Evolutionary conservation across 2,888 invertebrate species (phyloP), one percentile per base, ranked within the genome.

Genomic region (Exephanes ischioxanthus): DNA sequence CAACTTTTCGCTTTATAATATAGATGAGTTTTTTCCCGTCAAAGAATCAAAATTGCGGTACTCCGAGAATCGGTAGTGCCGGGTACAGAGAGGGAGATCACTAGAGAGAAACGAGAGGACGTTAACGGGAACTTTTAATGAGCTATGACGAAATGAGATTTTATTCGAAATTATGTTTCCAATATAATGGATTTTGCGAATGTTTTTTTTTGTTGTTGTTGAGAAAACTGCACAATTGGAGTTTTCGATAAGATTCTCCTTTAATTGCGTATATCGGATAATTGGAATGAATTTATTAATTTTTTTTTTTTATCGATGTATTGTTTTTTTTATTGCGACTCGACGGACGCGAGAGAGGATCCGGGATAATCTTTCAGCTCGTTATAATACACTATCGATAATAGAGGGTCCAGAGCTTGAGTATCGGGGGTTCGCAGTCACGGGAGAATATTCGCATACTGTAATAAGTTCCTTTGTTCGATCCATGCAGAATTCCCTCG

Each of bases 401-500:
- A 76, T 53, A 51, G 26, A 66, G 51, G 51, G 30, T 33, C 51
- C 22, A 33, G n/a, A 53, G 53, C 51, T 66, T 11, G 26, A 41
- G 67, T 30, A 51, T 37, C 26, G 6, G 19, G 6, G n/a, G n/a
- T 30, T 53, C 16, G 22, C 19, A 51, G 53, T 55, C 77, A 41
- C 22, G 22, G 11, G 53, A 67, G 41, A 53, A 80, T 80, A 61
- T 45, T 67, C 63, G 30, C 70, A 45, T 72, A n/a, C 37, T 41
- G 53, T 71, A 75, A 78, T 68, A 58, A 75, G 75, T 78, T 79
- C 78, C 66, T 85, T 85, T 85, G 85, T 85, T 58, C 82, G 58
- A 51, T 30, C 66, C 78, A 82, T 75, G 63, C 53, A 26, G 51
- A 55, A 71, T 66, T 66, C 48, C 63, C 63, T 70, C 45, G 61